Conservation (phyloP, 53 echinoderm and acorn worm genomes). For the Echinarachnius parma region DNA sequence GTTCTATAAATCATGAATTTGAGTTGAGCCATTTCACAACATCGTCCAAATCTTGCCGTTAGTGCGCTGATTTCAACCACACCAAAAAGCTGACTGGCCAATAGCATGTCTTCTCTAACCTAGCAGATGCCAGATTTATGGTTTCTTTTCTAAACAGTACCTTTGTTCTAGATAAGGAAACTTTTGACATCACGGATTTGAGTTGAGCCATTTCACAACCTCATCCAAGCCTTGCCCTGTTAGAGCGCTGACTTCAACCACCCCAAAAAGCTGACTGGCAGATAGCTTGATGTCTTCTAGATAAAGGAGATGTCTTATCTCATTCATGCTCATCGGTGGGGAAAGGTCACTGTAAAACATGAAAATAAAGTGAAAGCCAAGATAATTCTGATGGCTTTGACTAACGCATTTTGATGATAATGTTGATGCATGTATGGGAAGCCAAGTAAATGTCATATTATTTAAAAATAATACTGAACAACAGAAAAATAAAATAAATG, state of each 20-base stretch:
- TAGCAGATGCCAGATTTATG: too few relatives aligned
- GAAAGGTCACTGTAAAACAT: slow-evolving; percentile 51
- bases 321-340: slow-evolving; percentile 31
- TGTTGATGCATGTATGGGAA: too few relatives aligned
- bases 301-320: slow-evolving; percentile 63
- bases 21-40: slow-evolving; percentile 76
- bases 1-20: too few relatives aligned
- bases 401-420: too few relatives aligned
- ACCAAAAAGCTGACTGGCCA: slow-evolving; percentile 74
- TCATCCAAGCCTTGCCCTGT: slow-evolving; percentile 74
- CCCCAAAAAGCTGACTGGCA: slow-evolving; percentile 78
- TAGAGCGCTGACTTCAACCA: slow-evolving; percentile 77
- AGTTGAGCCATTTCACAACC: slow-evolving; percentile 75
- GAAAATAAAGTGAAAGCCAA: neutral
- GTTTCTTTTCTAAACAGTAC: too few relatives aligned
- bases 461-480: too few relatives aligned
- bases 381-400: too few relatives aligned
- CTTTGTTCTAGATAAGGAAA: too few relatives aligned
- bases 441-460: too few relatives aligned
- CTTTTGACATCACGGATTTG: too few relatives aligned
- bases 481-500: too few relatives aligned
- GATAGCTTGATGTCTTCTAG: slow-evolving; percentile 58
- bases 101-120: slow-evolving; percentile 41
- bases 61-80: slow-evolving; percentile 85
- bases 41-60: slow-evolving; percentile 69